Evolutionary conservation across 1,140 invertebrate species (phyloP).

Genomic region (Dinoponera quadriceps): DNA sequence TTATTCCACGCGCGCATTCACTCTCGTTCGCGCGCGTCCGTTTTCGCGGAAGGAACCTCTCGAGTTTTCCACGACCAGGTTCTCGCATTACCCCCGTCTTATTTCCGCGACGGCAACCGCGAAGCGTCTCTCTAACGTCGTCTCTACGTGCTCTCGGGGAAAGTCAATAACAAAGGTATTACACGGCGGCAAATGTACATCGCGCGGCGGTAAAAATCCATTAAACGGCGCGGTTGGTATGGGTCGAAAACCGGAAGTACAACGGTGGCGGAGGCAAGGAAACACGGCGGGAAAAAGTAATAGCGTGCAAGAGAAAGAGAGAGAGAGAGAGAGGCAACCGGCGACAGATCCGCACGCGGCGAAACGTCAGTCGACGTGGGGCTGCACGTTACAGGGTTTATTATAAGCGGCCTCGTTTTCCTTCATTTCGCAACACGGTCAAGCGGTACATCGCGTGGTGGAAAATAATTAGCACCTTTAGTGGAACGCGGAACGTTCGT

Average conservation of each 20-base stretch:
- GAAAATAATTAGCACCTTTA: slow-evolving; percentile 70
- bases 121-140: neutral
- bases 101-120: neutral
- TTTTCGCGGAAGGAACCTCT: neutral
- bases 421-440: slow-evolving; percentile 73
- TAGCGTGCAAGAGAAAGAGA: slow-evolving; percentile 42
- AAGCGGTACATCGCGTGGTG: slow-evolving; percentile 69
- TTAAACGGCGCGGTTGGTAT: slow-evolving; percentile 63
- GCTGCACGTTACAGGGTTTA: slow-evolving; percentile 64
- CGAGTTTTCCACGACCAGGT: neutral
- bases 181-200: slow-evolving; percentile 20
- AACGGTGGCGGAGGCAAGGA: neutral
- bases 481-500: slow-evolving; percentile 47
- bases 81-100: neutral
- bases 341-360: slow-evolving; percentile 34
- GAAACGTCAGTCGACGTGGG: slow-evolving; percentile 65
- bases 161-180: slow-evolving; percentile 50
- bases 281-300: slow-evolving; percentile 55
- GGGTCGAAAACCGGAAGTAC: slow-evolving; percentile 63
- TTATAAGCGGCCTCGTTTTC: slow-evolving; percentile 78
- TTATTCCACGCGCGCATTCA: too few species aligned
- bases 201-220: slow-evolving; percentile 65
- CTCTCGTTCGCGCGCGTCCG: neutral
- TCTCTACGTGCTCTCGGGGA: neutral
- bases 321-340: slow-evolving; percentile 50